Base-by-base conservation (phyloP, 2,113 vertebrate genomes). In the Bagarius yarrelli region DNA sequence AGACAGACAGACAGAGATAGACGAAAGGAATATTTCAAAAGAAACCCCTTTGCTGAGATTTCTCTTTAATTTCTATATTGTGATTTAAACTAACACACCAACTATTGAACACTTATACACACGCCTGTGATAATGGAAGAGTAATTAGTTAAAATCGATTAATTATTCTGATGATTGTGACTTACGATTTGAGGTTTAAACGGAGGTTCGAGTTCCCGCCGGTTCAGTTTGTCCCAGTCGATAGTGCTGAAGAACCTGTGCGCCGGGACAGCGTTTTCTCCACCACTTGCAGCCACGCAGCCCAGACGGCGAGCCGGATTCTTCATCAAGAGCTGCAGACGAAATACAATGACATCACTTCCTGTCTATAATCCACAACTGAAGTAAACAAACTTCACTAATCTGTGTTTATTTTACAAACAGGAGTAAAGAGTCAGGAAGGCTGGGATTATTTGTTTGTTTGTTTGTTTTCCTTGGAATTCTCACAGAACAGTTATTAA, bases 151-250 rank as follows among this genome's bases (percentile, higher is more conserved):
- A 12, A 11, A 44, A 27, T 3, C 6, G 27, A 25, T 40, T 6
- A 40, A 2, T 56, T n/a, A 16, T 8, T 19, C 23, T 47, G 6
- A 30, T 1, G 40, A 44, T 18, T 34, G 19, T 15, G 25, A 91
- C 93, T 90, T 94, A 99, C 98, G 8, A 99, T 99, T 81, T 96
- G 91, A 72, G 97, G 98, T 81, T 95, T 94, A 93, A 98, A 99
- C 0, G 98, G 97, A 0, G 98, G 97, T 85, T 98, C 95, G 36
- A 98, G 86, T 82, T 95, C 95, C 82, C 95, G 93, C 57, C 88
- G 92, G 89, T 96, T 95, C 59, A 99, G 91, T 78, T 95, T 93
- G 64, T 95, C 92, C 98, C 98, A 99, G 85, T 98, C 92, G 11
- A 99, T 94, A 78, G 88, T 88, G 21, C 89, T 87, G 88, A 98